These are phyloP conservation scores for Eupleurogrammus muticus DNA, from an alignment of 2,797 vertebrate species.

Conservation along the genomic window DNA sequence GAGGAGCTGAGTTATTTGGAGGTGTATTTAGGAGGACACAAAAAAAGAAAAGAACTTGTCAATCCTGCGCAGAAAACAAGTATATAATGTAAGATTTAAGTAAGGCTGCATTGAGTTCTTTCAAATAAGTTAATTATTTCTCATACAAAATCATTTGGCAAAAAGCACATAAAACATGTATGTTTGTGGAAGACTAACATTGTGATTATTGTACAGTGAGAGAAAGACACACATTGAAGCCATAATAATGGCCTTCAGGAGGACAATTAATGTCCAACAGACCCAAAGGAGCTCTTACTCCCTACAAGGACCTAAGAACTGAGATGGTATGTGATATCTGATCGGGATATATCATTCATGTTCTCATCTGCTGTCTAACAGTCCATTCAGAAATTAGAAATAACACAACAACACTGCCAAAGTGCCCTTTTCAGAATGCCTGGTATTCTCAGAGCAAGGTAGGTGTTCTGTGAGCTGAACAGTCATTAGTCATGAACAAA, in stretches of 20 bases:
- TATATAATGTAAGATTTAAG: conserved; percentile 8
- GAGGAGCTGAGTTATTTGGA: background rate
- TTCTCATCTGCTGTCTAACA: conserved; percentile 19
- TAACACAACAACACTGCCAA: conserved; percentile 45
- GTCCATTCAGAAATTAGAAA: conserved; percentile 44
- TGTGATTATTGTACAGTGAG: background rate
- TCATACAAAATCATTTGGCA: conserved; percentile 11
- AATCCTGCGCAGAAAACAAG: background rate
- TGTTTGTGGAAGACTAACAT: conserved; percentile 8
- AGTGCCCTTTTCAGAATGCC: conserved; percentile 9
- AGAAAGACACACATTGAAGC: background rate
- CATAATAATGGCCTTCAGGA: background rate
- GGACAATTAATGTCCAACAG: conserved; percentile 3
- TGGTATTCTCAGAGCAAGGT: background rate
- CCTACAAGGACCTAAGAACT: background rate
- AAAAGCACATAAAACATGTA: conserved; percentile 1
- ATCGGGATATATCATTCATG: conserved; percentile 12
- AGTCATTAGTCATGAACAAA: background rate
- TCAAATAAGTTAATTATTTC: conserved; percentile 7
- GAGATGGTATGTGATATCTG: background rate
- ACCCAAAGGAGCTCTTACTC: background rate
- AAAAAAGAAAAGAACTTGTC: conserved; percentile 1
- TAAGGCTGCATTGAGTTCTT: background rate
- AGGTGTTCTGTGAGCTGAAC: background rate
- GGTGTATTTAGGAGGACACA: background rate